Base-by-base conservation (phyloP, 2,113 vertebrate species). In the Lanius ludovicianus region DNA sequence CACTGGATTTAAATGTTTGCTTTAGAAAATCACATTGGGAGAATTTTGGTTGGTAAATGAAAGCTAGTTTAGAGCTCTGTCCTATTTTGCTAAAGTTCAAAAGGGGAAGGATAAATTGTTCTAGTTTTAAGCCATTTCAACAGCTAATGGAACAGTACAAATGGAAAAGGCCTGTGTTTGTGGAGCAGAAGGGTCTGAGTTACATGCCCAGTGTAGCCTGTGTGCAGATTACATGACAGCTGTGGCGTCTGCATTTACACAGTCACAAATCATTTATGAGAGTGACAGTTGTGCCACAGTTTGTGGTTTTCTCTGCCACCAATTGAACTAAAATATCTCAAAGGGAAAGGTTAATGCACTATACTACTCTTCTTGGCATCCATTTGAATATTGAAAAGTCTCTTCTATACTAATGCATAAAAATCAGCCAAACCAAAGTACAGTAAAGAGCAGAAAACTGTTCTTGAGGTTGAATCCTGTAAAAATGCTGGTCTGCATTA, bases 271-370 rank as follows among this genome's bases (percentile, higher is more conserved):
- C 82, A 91, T 96, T 96, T 94, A 73, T 8, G 52, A 88, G 82
- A 93, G 75, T 96, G 95, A 93, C 95, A 95, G 90, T 92, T 76
- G 76, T 91, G 95, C 95, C 93, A 96, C 90, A 96, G 93, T 93
- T 96, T 96, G 95, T 94, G 93, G 87, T 97, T 97, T 97, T 91
- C 90, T 88, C 39, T 96, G 95, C 93, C 95, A 96, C 82, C 95
- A 91, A 64, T 91, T 96, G 95, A 96, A 96, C 95, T 96, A 88
- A 94, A 93, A 94, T 90, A 94, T 96, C 88, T 96, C 90, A 94
- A 78, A 96, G 95, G 83, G 92, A 96, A 97, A 96, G 90, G 95
- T 96, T 97, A 96, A 96, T 94, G 93, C 90, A 93, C 91, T 96
- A 22, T 82, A 92, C 93, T 94, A 96, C 94, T 91, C 78, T 85